Evolutionary conservation across 2,113 vertebrate species (phyloP).

Genomic region (Puffinus mauretanicus): DNA sequence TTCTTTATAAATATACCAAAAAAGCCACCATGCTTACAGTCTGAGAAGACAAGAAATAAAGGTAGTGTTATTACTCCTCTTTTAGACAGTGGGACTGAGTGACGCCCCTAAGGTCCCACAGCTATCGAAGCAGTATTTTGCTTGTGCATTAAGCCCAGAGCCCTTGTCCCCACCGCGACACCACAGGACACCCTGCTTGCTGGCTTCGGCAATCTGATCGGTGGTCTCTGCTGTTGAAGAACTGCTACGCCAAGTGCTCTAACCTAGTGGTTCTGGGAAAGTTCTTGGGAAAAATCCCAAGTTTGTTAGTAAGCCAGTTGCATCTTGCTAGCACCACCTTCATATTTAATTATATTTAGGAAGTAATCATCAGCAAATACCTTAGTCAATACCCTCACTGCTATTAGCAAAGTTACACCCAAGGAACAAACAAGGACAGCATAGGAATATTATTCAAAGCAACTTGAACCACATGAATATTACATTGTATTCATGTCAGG

Average conservation of each 20-base stretch:
- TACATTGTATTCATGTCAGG: not conserved
- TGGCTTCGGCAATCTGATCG: rapidly evolving
- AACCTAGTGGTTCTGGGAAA: not conserved
- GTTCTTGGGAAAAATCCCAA: not conserved
- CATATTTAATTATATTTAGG: not conserved
- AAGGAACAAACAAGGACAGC: not conserved
- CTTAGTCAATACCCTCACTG: not conserved
- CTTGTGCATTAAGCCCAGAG: not conserved
- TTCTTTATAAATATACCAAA: not conserved
- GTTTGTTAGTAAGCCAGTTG: not conserved
- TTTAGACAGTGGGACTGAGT: not conserved
- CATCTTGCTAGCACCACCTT: not conserved
- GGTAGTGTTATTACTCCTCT: not conserved
- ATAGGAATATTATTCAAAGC: not conserved
- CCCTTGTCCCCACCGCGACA: rapidly evolving
- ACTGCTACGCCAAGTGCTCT: not conserved
- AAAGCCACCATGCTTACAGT: rapidly evolving
- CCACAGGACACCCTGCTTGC: not conserved
- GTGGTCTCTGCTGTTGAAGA: rapidly evolving
- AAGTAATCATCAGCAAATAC: not conserved
- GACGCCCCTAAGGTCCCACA: not conserved
- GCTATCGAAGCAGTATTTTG: not conserved
- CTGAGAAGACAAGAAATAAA: not conserved
- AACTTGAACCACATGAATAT: not conserved
- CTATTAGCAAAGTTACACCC: not conserved